Conservation (phyloP, 2,888 invertebrate species). For the Ferdinandea cuprea region DNA sequence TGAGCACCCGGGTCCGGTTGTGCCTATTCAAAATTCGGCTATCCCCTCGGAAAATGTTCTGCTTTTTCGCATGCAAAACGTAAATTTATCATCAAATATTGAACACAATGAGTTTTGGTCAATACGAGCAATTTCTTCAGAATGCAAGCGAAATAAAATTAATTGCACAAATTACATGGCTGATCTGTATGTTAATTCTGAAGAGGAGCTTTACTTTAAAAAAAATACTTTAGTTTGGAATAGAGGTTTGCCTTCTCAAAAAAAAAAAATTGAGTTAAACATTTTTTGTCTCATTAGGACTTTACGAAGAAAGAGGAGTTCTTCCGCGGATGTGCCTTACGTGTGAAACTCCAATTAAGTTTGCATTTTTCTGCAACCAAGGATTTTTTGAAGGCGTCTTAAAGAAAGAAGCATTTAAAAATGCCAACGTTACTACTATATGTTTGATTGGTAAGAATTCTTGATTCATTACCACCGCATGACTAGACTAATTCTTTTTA, state of each 20-base stretch:
- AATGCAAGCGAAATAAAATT: constrained; percentile 79
- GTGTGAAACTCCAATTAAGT: constrained; percentile 91
- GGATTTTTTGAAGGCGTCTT: constrained; percentile 84
- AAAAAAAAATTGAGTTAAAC: background rate
- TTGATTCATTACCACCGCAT: background rate
- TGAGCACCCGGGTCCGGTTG: constrained; percentile 89
- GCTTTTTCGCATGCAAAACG: constrained; percentile 89
- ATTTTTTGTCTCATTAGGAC: no score
- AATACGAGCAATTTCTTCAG: constrained; percentile 85
- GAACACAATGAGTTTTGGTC: constrained; percentile 84
- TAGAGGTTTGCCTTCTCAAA: constrained; percentile 83
- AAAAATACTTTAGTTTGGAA: constrained; percentile 94
- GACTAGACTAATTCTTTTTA: background rate
- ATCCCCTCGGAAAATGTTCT: constrained; percentile 86
- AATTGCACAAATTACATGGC: constrained; percentile 79
- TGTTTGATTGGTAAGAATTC: constrained; percentile 79
- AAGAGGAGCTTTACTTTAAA: constrained; percentile 94
- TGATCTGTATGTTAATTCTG: constrained; percentile 84
- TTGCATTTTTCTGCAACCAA: constrained; percentile 89
- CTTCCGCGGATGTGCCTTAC: constrained; percentile 87
- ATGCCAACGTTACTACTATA: constrained; percentile 75
- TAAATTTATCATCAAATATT: constrained; percentile 87
- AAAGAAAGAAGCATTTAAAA: constrained; percentile 76
- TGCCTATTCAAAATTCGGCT: constrained; percentile 83
- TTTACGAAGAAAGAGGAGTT: constrained; percentile 77